Evolutionary conservation across 2,797 vertebrate genomes (phyloP).

Genomic region (Dryobates pubescens): DNA sequence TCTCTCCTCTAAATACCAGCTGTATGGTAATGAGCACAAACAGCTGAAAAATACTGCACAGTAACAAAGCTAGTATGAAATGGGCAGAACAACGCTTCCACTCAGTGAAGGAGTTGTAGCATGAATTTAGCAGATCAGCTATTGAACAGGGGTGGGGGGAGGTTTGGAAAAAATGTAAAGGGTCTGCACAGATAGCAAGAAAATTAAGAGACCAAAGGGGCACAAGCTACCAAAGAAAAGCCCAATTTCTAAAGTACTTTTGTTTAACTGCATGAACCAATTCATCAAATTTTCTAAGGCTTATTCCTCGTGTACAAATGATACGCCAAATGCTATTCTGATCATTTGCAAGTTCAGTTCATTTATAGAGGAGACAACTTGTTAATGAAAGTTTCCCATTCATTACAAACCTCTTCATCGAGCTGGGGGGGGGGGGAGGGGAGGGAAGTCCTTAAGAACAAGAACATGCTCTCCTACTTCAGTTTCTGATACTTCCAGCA

Average conservation of each 20-base stretch:
- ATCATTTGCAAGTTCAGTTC: constrained; percentile 62
- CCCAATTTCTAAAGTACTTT: constrained; percentile 73
- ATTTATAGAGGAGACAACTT: constrained; percentile 66
- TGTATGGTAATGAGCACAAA: constrained; percentile 98
- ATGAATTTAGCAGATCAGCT: constrained; percentile 93
- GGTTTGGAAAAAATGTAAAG: constrained; percentile 57
- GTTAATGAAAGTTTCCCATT: constrained; percentile 71
- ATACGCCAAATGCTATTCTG: constrained; percentile 59
- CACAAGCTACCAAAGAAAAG: constrained; percentile 58
- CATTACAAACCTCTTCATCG: constrained; percentile 57
- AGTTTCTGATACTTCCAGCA: constrained; percentile 39
- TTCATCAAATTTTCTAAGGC: constrained; percentile 67
- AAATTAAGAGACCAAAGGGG: constrained; percentile 60
- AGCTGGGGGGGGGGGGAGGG: no score
- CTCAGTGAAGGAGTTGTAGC: constrained; percentile 86
- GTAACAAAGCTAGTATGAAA: constrained; percentile 88
- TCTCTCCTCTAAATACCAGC: constrained; percentile 91
- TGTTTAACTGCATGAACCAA: constrained; percentile 69
- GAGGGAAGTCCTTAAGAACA: constrained; percentile 41
- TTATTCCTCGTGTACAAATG: constrained; percentile 52
- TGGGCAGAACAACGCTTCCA: constrained; percentile 88
- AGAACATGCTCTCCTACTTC: constrained; percentile 33
- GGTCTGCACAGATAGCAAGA: constrained; percentile 64
- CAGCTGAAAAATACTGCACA: constrained; percentile 88
- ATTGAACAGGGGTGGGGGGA: constrained; percentile 81